These are phyloP conservation scores for Petrocephalus microphthalmus DNA, from an alignment of 2,113 vertebrate genomes.

Conservation along the genomic window DNA sequence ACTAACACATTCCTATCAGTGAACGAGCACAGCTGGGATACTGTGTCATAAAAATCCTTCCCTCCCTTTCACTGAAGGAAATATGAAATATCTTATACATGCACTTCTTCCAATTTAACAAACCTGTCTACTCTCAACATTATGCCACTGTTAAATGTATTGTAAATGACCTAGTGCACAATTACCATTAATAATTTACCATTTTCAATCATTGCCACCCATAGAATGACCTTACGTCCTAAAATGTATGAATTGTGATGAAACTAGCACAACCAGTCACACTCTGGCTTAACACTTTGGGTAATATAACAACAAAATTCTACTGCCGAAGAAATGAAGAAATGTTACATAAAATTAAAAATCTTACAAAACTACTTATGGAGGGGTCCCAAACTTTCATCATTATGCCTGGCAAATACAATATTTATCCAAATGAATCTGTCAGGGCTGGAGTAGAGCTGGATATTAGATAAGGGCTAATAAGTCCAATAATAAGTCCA, in stretches of 20 bases:
- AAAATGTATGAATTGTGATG: neutral
- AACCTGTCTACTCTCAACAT: neutral
- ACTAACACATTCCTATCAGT: neutral
- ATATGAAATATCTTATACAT: neutral
- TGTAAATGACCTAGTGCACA: neutral
- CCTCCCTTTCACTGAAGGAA: neutral
- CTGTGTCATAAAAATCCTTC: neutral
- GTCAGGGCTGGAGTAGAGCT: neutral
- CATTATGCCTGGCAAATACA: neutral
- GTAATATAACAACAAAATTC: neutral
- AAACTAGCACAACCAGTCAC: neutral
- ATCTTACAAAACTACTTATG: neutral
- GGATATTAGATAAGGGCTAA: neutral
- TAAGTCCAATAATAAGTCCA: too few species aligned
- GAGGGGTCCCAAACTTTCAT: neutral
- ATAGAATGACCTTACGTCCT: neutral
- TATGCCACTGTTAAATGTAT: neutral
- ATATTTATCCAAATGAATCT: neutral
- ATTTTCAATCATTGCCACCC: neutral
- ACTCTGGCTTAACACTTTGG: neutral
- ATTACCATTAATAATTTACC: too few species aligned
- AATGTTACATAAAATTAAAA: neutral
- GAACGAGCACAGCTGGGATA: neutral
- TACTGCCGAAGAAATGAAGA: neutral
- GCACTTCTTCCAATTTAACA: neutral